These are phyloP conservation scores for Geotrypetes seraphini DNA, from an alignment of 2,797 vertebrate species.

Conservation along the genomic window DNA sequence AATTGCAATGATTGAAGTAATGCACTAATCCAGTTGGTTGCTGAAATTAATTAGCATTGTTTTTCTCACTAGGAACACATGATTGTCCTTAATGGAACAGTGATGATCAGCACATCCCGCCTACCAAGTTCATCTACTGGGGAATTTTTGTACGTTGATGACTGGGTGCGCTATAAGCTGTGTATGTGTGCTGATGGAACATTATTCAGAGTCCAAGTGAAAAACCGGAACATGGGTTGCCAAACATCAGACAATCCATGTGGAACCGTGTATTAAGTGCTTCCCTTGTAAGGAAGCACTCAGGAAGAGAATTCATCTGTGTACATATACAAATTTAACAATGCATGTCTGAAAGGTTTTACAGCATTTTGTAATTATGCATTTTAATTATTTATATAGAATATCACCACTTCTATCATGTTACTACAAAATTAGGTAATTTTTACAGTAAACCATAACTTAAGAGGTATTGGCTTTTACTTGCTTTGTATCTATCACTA, in stretches of 20 bases:
- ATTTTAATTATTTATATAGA: not conserved
- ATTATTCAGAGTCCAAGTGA: constrained; percentile 87
- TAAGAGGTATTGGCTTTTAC: too few relatives aligned
- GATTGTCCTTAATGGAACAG: constrained; percentile 87
- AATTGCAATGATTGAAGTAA: too few relatives aligned
- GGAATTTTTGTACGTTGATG: constrained; percentile 63
- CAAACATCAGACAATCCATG: constrained; percentile 86
- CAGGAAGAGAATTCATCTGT: not conserved
- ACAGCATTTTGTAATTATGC: constrained; percentile 25
- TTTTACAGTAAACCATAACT: too few relatives aligned
- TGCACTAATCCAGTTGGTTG: too few relatives aligned
- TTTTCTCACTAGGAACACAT: constrained; percentile 72
- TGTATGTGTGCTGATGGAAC: constrained; percentile 93
- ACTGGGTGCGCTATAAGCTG: constrained; percentile 87
- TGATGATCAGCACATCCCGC: constrained; percentile 78
- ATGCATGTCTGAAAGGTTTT: constrained; percentile 34
- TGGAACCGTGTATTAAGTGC: constrained; percentile 52
- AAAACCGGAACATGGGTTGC: constrained; percentile 85
- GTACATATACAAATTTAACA: constrained; percentile 16
- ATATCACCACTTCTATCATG: not conserved
- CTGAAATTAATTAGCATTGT: too few relatives aligned
- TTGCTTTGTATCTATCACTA: too few relatives aligned
- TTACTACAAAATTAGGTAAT: too few relatives aligned
- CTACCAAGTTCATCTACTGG: constrained; percentile 69
- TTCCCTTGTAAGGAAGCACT: not conserved